Percentiles rank a stretch among this genome's conserved stretches.
Evolutionary conservation across 2,113 vertebrate species (phyloP).

Genomic region (Psittacula cyanocephala): DNA sequence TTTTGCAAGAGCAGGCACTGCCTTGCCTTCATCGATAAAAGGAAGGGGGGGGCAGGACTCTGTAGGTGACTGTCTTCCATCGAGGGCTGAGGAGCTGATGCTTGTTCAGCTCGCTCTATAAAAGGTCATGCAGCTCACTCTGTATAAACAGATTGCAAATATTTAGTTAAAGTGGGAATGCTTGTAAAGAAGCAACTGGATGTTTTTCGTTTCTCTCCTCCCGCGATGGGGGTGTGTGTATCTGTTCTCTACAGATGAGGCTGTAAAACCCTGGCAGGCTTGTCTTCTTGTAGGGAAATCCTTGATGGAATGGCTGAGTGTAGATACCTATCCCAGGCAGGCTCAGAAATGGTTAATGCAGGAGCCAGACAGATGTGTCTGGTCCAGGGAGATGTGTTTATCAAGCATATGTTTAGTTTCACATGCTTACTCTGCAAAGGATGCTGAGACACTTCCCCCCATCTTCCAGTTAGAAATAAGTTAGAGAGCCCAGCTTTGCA

Average conservation of each 20-base stretch:
- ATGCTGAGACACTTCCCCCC: neutral
- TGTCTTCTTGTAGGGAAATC: neutral
- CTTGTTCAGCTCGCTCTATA: neutral
- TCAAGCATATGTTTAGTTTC: neutral
- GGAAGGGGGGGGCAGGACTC: neutral
- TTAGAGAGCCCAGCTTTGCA: neutral
- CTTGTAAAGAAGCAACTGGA: neutral
- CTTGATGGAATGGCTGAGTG: neutral
- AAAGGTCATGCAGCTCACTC: conserved; percentile 6
- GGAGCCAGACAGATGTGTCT: neutral
- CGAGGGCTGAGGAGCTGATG: neutral
- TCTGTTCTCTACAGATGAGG: neutral
- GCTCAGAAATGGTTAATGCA: neutral
- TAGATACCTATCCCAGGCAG: neutral
- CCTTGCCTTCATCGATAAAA: neutral
- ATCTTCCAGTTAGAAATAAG: neutral
- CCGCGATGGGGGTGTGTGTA: neutral
- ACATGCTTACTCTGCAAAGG: neutral
- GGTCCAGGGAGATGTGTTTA: neutral
- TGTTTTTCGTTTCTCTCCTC: neutral
- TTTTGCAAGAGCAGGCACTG: neutral
- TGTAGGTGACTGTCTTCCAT: neutral
- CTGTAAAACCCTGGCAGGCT: neutral
- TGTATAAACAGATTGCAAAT: conserved; percentile 25
- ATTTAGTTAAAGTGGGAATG: conserved; percentile 9